These are phyloP conservation scores for Tetropium fuscum DNA, from an alignment of 2,888 invertebrate genomes.

Conservation along the genomic window DNA sequence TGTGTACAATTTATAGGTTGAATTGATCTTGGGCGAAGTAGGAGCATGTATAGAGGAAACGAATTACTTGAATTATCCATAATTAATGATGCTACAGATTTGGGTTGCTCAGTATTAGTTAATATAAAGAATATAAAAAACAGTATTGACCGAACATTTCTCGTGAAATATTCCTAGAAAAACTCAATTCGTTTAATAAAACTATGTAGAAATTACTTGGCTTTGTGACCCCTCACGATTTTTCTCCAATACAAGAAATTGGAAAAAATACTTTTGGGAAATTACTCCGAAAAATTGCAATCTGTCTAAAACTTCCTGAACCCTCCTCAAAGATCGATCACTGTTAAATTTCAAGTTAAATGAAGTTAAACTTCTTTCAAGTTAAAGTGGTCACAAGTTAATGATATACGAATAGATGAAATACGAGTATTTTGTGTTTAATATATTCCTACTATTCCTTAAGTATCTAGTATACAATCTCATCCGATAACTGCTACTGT, in stretches of 20 bases:
- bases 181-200: conserved; percentile 13
- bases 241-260: conserved; percentile 11
- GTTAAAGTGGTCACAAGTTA: too few relatives aligned
- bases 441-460: too few relatives aligned
- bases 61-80: conserved; percentile 14
- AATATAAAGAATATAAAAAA: conserved; percentile 15
- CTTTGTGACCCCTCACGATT: too few relatives aligned
- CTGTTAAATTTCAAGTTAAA: too few relatives aligned
- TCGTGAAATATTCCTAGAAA: conserved; percentile 2
- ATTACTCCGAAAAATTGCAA: conserved; percentile 19
- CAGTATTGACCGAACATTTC: conserved; percentile 9
- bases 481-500: too few relatives aligned
- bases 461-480: too few relatives aligned
- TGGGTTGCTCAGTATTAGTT: conserved; percentile 20
- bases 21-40: conserved; percentile 14
- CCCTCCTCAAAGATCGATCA: too few relatives aligned
- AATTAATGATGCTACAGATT: conserved; percentile 22
- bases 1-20: conserved; percentile 14
- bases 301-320: too few relatives aligned
- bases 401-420: too few relatives aligned
- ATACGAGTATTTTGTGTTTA: too few relatives aligned
- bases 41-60: conserved; percentile 13
- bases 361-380: too few relatives aligned
- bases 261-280: conserved; percentile 24
- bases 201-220: conserved; percentile 2